Conservation (phyloP, 2,888 invertebrate species). For the Ormia ochracea region DNA sequence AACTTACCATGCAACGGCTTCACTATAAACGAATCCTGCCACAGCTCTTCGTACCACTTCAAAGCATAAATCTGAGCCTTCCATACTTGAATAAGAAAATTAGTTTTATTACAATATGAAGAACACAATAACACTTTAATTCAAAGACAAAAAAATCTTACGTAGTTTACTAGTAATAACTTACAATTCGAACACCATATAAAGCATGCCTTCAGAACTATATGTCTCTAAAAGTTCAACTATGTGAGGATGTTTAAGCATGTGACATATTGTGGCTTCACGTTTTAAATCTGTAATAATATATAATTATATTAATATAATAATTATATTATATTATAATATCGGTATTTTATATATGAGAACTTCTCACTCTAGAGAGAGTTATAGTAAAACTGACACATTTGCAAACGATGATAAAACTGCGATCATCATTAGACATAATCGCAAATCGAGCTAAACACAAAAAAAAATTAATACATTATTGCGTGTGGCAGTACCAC, state of each 20-base stretch:
- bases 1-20: constrained; percentile 96
- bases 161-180: constrained; percentile 79
- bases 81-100: constrained; percentile 86
- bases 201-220: constrained; percentile 98
- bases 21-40: constrained; percentile 99
- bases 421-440: no score
- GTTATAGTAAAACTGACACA: no score
- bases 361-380: not conserved
- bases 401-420: no score
- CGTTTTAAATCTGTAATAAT: constrained; percentile 93
- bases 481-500: no score
- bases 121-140: no score
- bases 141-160: no score
- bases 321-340: no score
- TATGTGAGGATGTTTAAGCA: constrained; percentile 99
- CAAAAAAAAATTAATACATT: no score
- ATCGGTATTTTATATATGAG: not conserved
- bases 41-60: constrained; percentile 97
- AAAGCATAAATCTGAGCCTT: constrained; percentile 98
- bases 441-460: no score
- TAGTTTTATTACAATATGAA: not conserved
- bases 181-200: constrained; percentile 99
- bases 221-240: constrained; percentile 98
- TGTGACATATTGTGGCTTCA: constrained; percentile 98
- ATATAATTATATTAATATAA: constrained; percentile 60